These are phyloP conservation scores for Drosophila macrospina DNA, from an alignment of 2,888 invertebrate species.

Conservation along the genomic window DNA sequence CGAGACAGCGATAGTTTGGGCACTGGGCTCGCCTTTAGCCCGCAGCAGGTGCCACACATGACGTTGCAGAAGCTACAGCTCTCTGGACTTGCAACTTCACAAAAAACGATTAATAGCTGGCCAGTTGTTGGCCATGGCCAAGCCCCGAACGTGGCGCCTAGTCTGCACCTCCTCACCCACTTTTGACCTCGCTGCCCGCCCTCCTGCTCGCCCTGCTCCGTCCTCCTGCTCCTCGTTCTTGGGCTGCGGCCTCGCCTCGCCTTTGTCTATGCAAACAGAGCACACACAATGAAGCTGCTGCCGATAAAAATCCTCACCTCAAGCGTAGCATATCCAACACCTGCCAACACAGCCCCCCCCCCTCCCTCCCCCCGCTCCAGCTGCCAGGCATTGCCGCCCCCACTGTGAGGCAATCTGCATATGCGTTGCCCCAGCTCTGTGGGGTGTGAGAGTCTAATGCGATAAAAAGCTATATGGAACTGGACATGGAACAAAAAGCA, in stretches of 20 bases:
- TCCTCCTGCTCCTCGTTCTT: neutral
- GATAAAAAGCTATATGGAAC: conserved; percentile 60
- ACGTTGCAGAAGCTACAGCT: conserved; percentile 16
- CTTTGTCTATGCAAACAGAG: conserved; percentile 59
- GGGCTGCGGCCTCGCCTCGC: conserved; percentile 50
- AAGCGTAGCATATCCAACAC: conserved; percentile 35
- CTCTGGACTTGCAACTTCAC: conserved; percentile 38
- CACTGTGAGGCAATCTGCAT: conserved; percentile 43
- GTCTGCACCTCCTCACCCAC: neutral
- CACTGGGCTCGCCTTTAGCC: conserved; percentile 37
- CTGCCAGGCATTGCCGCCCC: no score
- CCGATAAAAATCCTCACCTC: conserved; percentile 71
- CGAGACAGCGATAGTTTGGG: neutral
- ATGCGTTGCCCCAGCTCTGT: conserved; percentile 51
- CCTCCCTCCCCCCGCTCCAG: neutral
- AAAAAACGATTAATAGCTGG: conserved; percentile 56
- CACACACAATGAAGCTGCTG: conserved; percentile 56
- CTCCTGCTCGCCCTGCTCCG: neutral
- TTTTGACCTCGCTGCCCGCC: no score
- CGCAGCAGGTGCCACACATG: conserved; percentile 63
- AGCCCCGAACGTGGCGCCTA: conserved; percentile 43
- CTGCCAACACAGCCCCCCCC: neutral
- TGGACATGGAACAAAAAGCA: conserved; percentile 28
- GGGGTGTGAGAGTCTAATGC: conserved; percentile 50
- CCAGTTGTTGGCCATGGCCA: conserved; percentile 48